Evolutionary conservation across 1,140 invertebrate genomes (phyloP).

Genomic region (Ceratina japonica): DNA sequence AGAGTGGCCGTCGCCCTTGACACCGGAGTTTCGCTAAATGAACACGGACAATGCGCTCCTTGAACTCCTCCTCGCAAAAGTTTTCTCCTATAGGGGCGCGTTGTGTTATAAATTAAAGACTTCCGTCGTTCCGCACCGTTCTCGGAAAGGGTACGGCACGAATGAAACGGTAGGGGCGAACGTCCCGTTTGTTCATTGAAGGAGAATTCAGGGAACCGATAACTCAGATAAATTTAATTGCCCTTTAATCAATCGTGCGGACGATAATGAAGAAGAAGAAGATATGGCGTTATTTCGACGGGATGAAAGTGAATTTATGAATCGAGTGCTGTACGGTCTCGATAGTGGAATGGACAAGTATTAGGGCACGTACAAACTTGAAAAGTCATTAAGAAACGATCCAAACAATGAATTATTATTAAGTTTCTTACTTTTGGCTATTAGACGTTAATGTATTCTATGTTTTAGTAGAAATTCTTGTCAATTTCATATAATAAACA

Average conservation of each 20-base stretch:
- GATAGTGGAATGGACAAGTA: not conserved
- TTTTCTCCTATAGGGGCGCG: conserved; percentile 31
- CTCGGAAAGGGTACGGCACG: not conserved
- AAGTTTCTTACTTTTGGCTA: no score
- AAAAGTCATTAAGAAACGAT: no score
- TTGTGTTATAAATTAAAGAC: conserved; percentile 54
- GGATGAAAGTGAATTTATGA: conserved; percentile 26
- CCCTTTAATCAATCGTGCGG: conserved; percentile 11
- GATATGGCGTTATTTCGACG: not conserved
- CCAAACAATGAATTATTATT: no score
- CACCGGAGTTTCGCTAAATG: conserved; percentile 70
- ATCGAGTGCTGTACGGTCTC: not conserved
- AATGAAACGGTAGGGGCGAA: not conserved
- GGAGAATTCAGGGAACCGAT: conserved; percentile 13
- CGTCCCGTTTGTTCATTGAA: conserved; percentile 2
- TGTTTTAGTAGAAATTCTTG: no score
- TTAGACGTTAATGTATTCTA: no score
- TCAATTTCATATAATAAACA: no score
- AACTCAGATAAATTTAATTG: conserved; percentile 40
- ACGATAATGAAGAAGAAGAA: conserved; percentile 3
- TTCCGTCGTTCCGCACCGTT: conserved; percentile 35
- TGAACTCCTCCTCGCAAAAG: conserved; percentile 62
- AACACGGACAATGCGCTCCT: conserved; percentile 72
- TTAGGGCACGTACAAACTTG: no score
- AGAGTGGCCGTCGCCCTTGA: conserved; percentile 67